Evolutionary conservation across 1,140 invertebrate species (phyloP).

Genomic region (Delia radicum): DNA sequence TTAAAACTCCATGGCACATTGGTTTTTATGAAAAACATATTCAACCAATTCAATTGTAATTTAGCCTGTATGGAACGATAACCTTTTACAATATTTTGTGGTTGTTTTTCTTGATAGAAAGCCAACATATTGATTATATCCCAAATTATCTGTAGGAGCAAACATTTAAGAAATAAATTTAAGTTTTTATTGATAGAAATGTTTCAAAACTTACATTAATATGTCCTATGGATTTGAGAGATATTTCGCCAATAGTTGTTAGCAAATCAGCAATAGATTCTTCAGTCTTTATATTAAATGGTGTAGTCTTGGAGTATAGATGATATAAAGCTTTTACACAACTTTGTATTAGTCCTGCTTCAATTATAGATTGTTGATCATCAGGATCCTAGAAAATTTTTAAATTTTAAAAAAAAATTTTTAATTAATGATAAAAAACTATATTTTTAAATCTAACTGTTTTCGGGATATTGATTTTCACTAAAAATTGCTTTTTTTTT

Average conservation of each 20-base stretch:
- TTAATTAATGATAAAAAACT: background rate
- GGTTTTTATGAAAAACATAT: constrained; percentile 42
- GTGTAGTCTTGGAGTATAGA: constrained; percentile 45
- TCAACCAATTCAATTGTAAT: constrained; percentile 45
- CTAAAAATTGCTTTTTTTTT: too few species aligned
- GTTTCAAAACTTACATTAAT: constrained; percentile 42
- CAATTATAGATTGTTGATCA: constrained; percentile 41
- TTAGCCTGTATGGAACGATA: constrained; percentile 46
- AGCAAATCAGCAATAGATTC: constrained; percentile 57
- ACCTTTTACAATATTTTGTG: constrained; percentile 38
- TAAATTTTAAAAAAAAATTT: background rate
- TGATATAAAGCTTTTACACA: constrained; percentile 47
- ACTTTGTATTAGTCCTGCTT: constrained; percentile 45
- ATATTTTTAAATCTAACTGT: background rate
- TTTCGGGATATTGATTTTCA: too few species aligned
- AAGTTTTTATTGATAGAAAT: background rate
- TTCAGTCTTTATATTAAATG: constrained; percentile 32
- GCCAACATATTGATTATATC: constrained; percentile 48
- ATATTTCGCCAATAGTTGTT: constrained; percentile 56
- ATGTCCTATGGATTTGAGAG: constrained; percentile 58
- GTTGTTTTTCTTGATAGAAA: constrained; percentile 49
- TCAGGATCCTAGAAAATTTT: constrained; percentile 47
- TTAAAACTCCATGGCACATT: constrained; percentile 31
- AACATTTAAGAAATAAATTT: background rate
- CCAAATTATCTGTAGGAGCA: constrained; percentile 43